Conservation (phyloP, 2,888 invertebrate species). For the Heliconius erato region DNA sequence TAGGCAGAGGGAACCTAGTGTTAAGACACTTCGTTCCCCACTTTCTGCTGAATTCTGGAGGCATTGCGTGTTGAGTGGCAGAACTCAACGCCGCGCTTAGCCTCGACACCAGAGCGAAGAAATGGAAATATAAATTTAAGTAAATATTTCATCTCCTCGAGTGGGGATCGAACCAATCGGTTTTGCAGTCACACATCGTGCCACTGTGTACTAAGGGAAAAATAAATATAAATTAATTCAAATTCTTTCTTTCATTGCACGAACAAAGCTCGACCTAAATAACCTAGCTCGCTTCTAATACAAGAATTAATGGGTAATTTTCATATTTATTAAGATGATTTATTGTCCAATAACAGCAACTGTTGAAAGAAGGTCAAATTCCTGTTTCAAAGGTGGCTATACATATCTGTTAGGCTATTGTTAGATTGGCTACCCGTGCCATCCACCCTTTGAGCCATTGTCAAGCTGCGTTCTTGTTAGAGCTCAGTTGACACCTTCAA, state of each 20-base stretch:
- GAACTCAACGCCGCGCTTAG: too few species aligned
- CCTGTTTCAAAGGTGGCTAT: conserved; percentile 22
- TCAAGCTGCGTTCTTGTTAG: conserved; percentile 7
- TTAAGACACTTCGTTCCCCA: too few species aligned
- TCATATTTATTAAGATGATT: conserved; percentile 28
- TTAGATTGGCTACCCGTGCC: conserved; percentile 15
- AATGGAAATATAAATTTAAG: too few species aligned
- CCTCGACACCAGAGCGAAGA: too few species aligned
- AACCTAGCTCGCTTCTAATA: neutral
- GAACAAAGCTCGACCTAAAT: conserved; percentile 16
- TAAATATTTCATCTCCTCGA: too few species aligned
- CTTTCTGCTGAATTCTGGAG: too few species aligned
- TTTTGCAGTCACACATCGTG: too few species aligned
- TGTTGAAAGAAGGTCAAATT: conserved; percentile 27
- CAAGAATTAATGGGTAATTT: conserved; percentile 16
- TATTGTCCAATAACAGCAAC: conserved; percentile 20
- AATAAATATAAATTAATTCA: neutral
- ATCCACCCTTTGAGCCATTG: conserved; percentile 27
- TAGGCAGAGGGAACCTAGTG: too few species aligned
- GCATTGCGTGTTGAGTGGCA: too few species aligned
- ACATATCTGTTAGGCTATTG: conserved; percentile 26
- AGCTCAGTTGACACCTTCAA: neutral
- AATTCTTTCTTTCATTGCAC: neutral
- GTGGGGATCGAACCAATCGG: too few species aligned
- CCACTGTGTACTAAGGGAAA: neutral